Evolutionary conservation across 2,113 vertebrate genomes (phyloP).

Genomic region (human): DNA sequence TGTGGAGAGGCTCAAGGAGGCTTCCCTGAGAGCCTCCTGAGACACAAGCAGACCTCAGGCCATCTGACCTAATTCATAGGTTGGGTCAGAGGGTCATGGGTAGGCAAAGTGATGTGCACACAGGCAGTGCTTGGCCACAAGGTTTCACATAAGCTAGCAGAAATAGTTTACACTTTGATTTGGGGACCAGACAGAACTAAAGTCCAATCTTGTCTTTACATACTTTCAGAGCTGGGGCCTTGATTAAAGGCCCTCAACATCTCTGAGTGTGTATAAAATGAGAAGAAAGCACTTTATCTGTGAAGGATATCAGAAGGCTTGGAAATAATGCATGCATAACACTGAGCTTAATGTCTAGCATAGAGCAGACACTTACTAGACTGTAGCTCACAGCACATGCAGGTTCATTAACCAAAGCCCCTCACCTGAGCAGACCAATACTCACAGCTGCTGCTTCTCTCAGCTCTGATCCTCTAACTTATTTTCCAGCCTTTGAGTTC

Average conservation of each 20-base stretch:
- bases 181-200: neutral
- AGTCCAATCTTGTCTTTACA: neutral
- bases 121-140: fast-evolving
- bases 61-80: too few relatives aligned
- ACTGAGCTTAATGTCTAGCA: too few relatives aligned
- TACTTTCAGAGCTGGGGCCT: neutral
- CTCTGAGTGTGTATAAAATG: neutral
- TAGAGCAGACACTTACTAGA: fast-evolving
- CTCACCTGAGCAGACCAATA: neutral
- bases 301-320: fast-evolving
- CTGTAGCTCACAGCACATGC: fast-evolving
- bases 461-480: too few relatives aligned
- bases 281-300: too few relatives aligned
- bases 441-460: neutral
- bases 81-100: neutral
- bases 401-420: neutral
- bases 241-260: neutral
- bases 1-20: fast-evolving
- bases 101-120: fast-evolving
- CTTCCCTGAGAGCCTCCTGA: neutral
- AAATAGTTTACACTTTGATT: neutral
- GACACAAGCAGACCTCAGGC: too few relatives aligned
- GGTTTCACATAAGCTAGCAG: neutral
- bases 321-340: too few relatives aligned
- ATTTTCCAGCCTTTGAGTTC: neutral